These are phyloP conservation scores for Nemoura dubitans DNA, from an alignment of 2,888 invertebrate genomes.

Conservation along the genomic window DNA sequence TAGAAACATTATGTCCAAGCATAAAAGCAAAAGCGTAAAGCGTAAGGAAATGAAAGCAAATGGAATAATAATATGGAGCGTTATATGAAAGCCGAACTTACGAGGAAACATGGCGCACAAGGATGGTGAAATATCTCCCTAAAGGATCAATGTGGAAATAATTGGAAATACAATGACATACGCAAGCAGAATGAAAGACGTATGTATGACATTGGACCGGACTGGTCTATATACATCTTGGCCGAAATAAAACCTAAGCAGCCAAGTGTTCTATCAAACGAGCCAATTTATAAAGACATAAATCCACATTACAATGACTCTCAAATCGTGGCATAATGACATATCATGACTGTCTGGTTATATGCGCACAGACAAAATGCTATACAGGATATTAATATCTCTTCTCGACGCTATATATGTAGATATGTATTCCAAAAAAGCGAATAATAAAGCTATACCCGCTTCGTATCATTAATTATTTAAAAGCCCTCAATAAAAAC, in stretches of 20 bases:
- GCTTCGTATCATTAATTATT: background rate
- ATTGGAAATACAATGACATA: no score
- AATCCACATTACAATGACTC: background rate
- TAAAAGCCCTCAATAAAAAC: slow-evolving; percentile 9
- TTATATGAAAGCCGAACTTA: no score
- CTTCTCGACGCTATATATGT: background rate
- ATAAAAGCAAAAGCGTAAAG: no score
- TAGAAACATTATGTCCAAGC: no score
- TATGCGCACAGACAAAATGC: background rate
- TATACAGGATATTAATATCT: background rate
- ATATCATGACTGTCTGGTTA: background rate
- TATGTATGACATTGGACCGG: no score
- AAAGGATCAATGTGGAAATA: no score
- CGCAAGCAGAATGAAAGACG: no score
- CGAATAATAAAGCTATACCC: background rate
- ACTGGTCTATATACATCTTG: no score
- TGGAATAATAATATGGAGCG: no score
- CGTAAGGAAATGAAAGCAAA: no score
- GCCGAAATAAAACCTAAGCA: background rate
- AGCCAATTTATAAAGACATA: slow-evolving; percentile 12
- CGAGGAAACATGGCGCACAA: no score
- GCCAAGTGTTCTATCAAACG: background rate
- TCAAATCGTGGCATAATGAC: slow-evolving; percentile 4
- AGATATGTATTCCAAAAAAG: background rate
- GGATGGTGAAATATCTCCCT: no score